Evolutionary conservation across 2,113 vertebrate genomes (phyloP), one percentile per base, ranked within the genome.

Genomic region (Ameiurus melas): DNA sequence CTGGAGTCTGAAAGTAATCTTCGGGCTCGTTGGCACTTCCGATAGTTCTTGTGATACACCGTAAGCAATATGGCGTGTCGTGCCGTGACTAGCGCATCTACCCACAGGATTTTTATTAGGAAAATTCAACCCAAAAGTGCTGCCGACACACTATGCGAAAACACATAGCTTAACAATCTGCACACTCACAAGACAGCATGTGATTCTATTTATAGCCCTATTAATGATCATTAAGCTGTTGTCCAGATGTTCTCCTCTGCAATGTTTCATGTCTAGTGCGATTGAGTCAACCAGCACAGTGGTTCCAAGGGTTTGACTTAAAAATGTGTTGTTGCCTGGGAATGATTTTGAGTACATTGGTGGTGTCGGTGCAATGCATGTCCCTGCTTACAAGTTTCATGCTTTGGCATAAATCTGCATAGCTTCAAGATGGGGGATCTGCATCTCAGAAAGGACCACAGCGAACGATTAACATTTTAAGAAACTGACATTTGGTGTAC

Each of bases 201-300:
- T 90, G 91, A 90, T 92, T 93, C 90, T 93, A 93, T 92, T 94
- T 93, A 90, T 92, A 93, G 92, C 85, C 84, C 87, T 90, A 91
- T 93, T 93, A 89, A 91, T 93, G 83, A 89, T 87, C 84, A 86
- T 92, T 93, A 93, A 89, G 89, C 86, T 90, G 73, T 71, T 91
- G 94, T 92, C 92, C 94, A 95, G 92, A 95, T 94, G 92, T 91
- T 90, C 89, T 87, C 85, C 62, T 89, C 88, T 82, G 88, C 85
- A 88, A 89, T 90, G 90, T 86, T 85, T 86, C 89, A 92, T 91
- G 90, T 87, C 87, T 90, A 92, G 89, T 86, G 90, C 91, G 92
- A 92, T 92, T 90, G 88, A 92, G 92, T 94, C 91, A 89, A 89
- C 92, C 93, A 85, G 83, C 78, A 53, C 84, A 90, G 55, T 79